These are phyloP conservation scores for Copidosoma floridanum DNA, from an alignment of 1,140 invertebrate genomes.

Conservation along the genomic window DNA sequence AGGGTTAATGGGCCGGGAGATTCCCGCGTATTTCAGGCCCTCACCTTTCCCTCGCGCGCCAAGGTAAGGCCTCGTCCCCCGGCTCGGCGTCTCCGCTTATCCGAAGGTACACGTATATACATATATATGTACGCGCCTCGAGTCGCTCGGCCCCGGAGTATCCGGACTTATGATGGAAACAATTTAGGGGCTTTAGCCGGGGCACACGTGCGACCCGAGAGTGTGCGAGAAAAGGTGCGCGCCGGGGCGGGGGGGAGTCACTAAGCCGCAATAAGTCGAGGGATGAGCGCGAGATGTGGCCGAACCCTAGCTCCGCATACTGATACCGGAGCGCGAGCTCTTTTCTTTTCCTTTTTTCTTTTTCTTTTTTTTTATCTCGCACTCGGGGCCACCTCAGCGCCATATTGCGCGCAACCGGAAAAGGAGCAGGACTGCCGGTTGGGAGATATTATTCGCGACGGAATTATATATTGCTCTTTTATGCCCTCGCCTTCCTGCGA, in stretches of 20 bases:
- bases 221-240: conserved; percentile 35
- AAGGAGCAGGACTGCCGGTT: not conserved
- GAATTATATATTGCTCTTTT: not conserved
- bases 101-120: conserved; percentile 45
- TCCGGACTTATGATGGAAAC: conserved; percentile 58
- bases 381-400: conserved; percentile 6
- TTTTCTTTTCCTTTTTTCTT: not conserved
- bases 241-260: conserved; percentile 33
- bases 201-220: conserved; percentile 37
- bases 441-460: not conserved
- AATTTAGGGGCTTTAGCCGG: conserved; percentile 55
- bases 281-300: conserved; percentile 56
- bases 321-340: conserved; percentile 48
- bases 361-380: not conserved
- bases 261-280: conserved; percentile 58
- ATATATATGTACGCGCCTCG: conserved; percentile 44
- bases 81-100: conserved; percentile 48
- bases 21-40: conserved; percentile 24
- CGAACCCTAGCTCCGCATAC: conserved; percentile 57
- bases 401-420: not conserved
- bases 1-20: conserved; percentile 24
- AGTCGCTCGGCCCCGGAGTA: conserved; percentile 37
- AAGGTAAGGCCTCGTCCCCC: conserved; percentile 36
- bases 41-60: conserved; percentile 9
- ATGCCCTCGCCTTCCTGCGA: not conserved